These are phyloP conservation scores for Beris morrisii DNA, from an alignment of 2,888 invertebrate genomes.

Conservation along the genomic window DNA sequence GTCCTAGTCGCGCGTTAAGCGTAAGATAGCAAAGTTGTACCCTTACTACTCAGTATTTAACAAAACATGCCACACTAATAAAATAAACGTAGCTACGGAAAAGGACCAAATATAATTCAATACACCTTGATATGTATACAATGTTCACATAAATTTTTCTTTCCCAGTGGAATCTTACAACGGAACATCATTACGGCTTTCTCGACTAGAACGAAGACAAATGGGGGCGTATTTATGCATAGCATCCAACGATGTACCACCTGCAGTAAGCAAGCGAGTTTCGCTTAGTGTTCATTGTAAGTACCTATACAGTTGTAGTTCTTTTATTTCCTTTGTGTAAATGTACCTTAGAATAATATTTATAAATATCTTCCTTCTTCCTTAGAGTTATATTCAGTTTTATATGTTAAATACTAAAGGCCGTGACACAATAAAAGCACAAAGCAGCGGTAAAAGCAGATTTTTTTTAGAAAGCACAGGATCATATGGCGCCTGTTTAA, in stretches of 20 bases:
- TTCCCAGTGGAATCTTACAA: slow-evolving; percentile 72
- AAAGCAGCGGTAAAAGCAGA: too few relatives aligned
- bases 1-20: too few relatives aligned
- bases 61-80: too few relatives aligned
- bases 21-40: too few relatives aligned
- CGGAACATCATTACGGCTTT: slow-evolving; percentile 72
- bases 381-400: not conserved
- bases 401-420: too few relatives aligned
- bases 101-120: too few relatives aligned
- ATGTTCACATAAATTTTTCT: slow-evolving; percentile 31
- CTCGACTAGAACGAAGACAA: slow-evolving; percentile 82
- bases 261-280: slow-evolving; percentile 86
- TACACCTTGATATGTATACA: too few relatives aligned
- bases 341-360: slow-evolving; percentile 1
- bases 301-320: slow-evolving; percentile 52
- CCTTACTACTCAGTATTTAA: too few relatives aligned
- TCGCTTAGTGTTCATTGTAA: slow-evolving; percentile 88
- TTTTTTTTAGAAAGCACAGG: too few relatives aligned
- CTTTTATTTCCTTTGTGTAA: slow-evolving; percentile 16
- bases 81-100: too few relatives aligned
- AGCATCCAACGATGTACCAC: slow-evolving; percentile 89
- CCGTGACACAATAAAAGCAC: too few relatives aligned
- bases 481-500: too few relatives aligned
- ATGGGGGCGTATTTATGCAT: slow-evolving; percentile 93
- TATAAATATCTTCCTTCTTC: not conserved